Conservation (phyloP, 2,797 vertebrate genomes). For the Pogoniulus pusillus region DNA sequence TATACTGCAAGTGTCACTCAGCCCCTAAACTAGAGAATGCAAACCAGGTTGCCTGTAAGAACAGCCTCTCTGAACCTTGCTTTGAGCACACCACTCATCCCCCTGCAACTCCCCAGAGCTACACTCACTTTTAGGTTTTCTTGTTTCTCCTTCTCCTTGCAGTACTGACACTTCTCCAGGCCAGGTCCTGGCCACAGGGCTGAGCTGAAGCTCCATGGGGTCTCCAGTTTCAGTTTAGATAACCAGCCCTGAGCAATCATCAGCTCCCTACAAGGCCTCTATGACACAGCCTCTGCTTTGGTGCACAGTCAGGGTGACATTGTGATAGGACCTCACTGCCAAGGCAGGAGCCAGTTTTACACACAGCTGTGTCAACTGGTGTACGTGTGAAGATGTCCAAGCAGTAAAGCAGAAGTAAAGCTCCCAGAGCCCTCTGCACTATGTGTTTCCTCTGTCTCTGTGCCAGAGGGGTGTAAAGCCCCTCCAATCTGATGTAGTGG, state of each 20-base stretch:
- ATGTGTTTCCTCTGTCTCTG: not conserved
- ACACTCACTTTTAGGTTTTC: not conserved
- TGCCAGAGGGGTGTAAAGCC: not conserved
- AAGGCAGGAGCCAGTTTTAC: not conserved
- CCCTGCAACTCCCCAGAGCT: not conserved
- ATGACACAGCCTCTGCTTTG: not conserved
- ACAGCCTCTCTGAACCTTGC: not conserved
- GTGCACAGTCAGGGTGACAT: not conserved
- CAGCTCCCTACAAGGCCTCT: not conserved
- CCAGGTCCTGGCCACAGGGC: not conserved
- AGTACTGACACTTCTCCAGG: not conserved
- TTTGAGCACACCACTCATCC: not conserved
- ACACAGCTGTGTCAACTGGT: accelerated
- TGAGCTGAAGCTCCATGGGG: not conserved
- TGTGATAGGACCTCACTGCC: not conserved
- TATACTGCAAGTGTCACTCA: not conserved
- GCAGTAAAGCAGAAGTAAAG: not conserved
- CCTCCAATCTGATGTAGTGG: not conserved
- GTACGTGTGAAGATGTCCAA: not conserved
- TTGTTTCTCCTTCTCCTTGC: not conserved
- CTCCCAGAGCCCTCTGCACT: not conserved
- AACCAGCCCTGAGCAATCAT: not conserved
- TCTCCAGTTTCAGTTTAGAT: not conserved
- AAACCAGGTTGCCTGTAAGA: not conserved
- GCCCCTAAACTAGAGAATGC: not conserved